Percentiles rank a stretch among this genome's conserved stretches.
Evolutionary conservation across 2,113 vertebrate species (phyloP).

Genomic region (Arizona elegans): DNA sequence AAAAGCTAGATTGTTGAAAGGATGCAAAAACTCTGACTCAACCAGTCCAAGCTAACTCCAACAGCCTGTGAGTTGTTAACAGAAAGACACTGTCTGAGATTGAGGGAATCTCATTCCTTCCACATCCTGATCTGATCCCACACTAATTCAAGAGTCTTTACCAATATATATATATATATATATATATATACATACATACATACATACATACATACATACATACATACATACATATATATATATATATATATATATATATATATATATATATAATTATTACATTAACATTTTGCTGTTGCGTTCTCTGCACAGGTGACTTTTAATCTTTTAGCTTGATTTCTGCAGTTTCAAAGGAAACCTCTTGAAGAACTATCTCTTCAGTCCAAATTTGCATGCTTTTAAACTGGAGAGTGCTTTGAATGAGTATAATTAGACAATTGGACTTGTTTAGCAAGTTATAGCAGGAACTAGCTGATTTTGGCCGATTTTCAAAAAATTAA

Average conservation of each 20-base stretch:
- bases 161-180: no score
- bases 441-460: conserved; percentile 42
- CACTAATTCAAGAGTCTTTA: neutral
- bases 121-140: neutral
- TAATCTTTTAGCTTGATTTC: conserved; percentile 27
- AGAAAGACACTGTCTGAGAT: neutral
- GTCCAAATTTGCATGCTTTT: conserved; percentile 45
- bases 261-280: neutral
- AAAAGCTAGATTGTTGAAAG: neutral
- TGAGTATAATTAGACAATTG: neutral
- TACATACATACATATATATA: no score
- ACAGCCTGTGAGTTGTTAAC: neutral
- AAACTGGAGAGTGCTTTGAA: conserved; percentile 47
- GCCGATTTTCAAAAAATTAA: neutral
- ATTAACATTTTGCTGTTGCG: neutral
- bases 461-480: neutral
- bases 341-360: conserved; percentile 40
- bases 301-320: neutral
- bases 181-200: neutral
- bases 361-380: conserved; percentile 35
- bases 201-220: no score
- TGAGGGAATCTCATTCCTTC: neutral
- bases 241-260: no score
- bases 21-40: neutral
- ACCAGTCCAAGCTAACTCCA: neutral